Percentiles rank a stretch among this genome's conserved stretches.
These are phyloP conservation scores for Glandiceps talaboti DNA, from an alignment of 53 echinoderm and acorn worm species.

Conservation along the genomic window DNA sequence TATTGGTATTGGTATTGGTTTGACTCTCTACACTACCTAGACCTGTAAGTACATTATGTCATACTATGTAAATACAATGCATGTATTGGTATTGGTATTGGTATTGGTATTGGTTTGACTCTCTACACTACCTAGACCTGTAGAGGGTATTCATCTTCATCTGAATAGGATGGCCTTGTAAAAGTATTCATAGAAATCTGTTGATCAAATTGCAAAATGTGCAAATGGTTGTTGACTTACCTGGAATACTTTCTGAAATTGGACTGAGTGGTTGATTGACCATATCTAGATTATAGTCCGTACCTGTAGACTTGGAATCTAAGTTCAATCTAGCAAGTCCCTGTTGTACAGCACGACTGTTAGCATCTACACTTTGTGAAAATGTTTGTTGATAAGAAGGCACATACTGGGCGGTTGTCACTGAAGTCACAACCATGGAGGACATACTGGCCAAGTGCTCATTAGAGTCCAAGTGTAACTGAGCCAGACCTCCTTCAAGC, in stretches of 20 bases:
- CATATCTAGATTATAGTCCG: conserved; percentile 44
- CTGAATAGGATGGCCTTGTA: no score
- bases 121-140: no score
- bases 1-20: no score
- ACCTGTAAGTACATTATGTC: no score
- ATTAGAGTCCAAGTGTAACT: conserved; percentile 19
- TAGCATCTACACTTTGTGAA: not conserved
- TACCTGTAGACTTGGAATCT: conserved; percentile 26
- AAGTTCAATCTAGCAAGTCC: conserved; percentile 25
- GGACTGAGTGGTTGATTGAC: conserved; percentile 60
- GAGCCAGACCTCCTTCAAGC: conserved; percentile 39
- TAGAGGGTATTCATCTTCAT: no score
- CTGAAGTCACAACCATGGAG: not conserved
- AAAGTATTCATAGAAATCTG: no score
- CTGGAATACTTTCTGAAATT: conserved; percentile 58
- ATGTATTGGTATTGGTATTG: no score
- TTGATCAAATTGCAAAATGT: no score
- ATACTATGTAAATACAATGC: no score
- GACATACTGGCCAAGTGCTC: not conserved
- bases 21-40: no score
- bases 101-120: no score
- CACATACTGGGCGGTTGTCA: conserved; percentile 3
- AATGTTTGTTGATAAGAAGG: not conserved
- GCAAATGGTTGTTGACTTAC: no score
- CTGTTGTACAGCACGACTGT: not conserved